Conservation (phyloP, 2,888 invertebrate genomes). For the Rhyacophila evoluta region DNA sequence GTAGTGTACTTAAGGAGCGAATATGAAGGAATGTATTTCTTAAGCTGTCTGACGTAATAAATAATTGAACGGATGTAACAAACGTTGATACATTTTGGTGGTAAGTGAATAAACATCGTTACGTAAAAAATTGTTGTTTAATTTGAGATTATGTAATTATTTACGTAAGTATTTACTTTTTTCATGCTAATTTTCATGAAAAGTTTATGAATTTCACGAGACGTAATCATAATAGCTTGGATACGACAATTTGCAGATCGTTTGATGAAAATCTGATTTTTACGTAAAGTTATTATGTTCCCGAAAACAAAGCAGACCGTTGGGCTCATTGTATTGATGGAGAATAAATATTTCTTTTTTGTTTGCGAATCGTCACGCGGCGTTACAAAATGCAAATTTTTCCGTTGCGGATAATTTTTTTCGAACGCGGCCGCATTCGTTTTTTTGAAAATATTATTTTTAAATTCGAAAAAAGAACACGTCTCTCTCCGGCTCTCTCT, state of each 20-base stretch:
- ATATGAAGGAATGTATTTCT: no score
- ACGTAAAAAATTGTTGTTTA: no score
- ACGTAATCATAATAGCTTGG: no score
- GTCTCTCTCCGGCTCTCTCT: not conserved
- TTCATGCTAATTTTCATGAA: no score
- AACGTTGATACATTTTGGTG: no score
- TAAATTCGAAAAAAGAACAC: not conserved
- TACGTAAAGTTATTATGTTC: not conserved
- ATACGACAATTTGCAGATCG: not conserved
- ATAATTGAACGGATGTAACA: no score
- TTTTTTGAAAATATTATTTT: conserved; percentile 8
- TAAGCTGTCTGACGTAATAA: no score
- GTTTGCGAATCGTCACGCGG: conserved; percentile 4
- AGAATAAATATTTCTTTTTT: conserved; percentile 4
- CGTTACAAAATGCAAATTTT: conserved; percentile 11
- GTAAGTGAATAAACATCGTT: no score
- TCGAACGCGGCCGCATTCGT: not conserved
- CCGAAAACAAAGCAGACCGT: not conserved
- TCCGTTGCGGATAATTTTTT: conserved; percentile 7
- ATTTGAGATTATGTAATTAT: no score
- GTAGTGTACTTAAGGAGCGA: no score
- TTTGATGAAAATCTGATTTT: not conserved
- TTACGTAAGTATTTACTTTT: no score
- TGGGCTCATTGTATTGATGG: conserved; percentile 9
- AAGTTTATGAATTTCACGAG: no score